These are phyloP conservation scores for Odontamblyopus lacepedii DNA, from an alignment of 2,797 vertebrate genomes.

Conservation along the genomic window DNA sequence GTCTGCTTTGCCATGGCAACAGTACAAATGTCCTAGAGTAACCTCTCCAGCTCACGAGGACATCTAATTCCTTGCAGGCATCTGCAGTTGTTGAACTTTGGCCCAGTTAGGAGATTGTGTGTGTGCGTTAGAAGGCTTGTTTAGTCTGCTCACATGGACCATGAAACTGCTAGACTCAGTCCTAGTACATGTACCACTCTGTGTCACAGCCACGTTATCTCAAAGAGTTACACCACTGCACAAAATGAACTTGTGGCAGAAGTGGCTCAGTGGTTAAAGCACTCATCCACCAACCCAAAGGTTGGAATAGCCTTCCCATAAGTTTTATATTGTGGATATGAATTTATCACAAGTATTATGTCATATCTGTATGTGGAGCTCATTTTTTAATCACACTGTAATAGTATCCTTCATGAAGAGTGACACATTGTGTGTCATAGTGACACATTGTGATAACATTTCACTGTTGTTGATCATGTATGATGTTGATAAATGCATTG, in stretches of 20 bases:
- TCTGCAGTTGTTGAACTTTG: slow-evolving; percentile 81
- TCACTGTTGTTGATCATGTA: not conserved
- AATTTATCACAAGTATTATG: not conserved
- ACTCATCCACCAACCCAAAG: not conserved
- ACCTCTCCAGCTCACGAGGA: slow-evolving; percentile 72
- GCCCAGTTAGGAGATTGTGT: slow-evolving; percentile 75
- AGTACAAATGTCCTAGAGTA: slow-evolving; percentile 77
- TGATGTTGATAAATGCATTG: slow-evolving; percentile 7
- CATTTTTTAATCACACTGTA: not conserved
- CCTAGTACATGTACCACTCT: slow-evolving; percentile 59
- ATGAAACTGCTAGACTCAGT: slow-evolving; percentile 58
- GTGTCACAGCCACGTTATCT: slow-evolving; percentile 22
- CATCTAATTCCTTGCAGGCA: slow-evolving; percentile 75
- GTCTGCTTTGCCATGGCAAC: slow-evolving; percentile 77
- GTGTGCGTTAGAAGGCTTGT: slow-evolving; percentile 64
- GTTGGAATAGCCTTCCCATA: not conserved
- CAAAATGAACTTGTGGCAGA: not conserved
- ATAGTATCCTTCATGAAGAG: not conserved
- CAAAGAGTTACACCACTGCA: not conserved
- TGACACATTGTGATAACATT: not conserved
- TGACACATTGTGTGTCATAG: not conserved
- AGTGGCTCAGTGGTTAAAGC: too few relatives aligned
- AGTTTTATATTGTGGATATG: not conserved
- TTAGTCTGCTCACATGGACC: slow-evolving; percentile 81
- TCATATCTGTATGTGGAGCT: not conserved